Base-by-base conservation (phyloP, 1,140 invertebrate species). In the Babylonia areolata region DNA sequence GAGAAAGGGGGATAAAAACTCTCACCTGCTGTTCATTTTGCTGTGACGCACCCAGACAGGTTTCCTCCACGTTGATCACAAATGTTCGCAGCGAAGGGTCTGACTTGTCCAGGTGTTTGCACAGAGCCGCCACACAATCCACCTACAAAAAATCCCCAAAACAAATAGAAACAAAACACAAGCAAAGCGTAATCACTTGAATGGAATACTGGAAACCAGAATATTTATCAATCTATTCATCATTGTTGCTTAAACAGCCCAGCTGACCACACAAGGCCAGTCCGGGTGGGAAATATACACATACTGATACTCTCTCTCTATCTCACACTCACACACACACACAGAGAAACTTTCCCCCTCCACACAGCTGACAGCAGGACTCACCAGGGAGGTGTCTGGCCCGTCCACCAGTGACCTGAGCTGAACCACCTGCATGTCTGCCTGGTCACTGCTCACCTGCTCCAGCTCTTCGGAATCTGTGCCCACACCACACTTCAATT, bases 81-180 rank as follows among this genome's bases (percentile, higher is more conserved):
- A 89, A 91, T 31, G 87, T 86, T 33, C 87, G 71, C 1, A 73
- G 51, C 0, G 85, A 81, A 31, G 87, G 87, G 20, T 88, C 88
- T 51, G 64, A 82, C 28, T 81, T 81, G 33, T 91, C 88, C 40
- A 91, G 75, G 81, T 80, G 83, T 23, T 54, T 81, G 80, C 85
- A 80, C 40, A 91, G 54, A 12, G 87, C 80, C 31, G 83, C 39
- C 73, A 89, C 23, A 37, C 89, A 31, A 20, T 87, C 79, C 54
- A 88, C 86, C 90, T 91, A 85, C 77, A 42, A 33, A 33, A 46
- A 46, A 46, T 3, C 40, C 37, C 40, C 39, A 79, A 78, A n/a
- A n/a, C n/a, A n/a, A n/a, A n/a, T n/a, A n/a, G n/a, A n/a, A n/a
- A n/a, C n/a, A n/a, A n/a, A n/a, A n/a, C n/a, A n/a, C n/a, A n/a